phyloP scores from a whole-genome alignment of 2,888 invertebrate genomes.

The Bruchidius siliquastri region DNA sequence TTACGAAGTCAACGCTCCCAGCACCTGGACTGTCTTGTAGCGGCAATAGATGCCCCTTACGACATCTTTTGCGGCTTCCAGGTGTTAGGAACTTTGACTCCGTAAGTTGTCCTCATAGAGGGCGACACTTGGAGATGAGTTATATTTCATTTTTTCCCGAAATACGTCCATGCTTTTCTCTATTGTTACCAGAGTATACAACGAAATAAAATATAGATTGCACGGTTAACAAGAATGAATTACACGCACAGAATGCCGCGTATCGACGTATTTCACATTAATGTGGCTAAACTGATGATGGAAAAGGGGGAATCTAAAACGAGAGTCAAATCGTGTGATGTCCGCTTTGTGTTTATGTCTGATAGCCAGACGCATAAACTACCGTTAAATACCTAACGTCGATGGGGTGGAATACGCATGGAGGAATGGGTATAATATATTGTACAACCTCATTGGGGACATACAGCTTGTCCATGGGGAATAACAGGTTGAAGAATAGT shows the following conservation, averaged over 20 bases:
- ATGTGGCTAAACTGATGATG: neutral
- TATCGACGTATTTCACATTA: neutral
- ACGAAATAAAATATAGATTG: neutral
- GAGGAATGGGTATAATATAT: neutral
- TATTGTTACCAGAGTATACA: neutral
- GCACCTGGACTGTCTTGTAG: no score
- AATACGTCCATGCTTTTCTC: neutral
- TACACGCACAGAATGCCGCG: neutral
- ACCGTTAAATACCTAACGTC: neutral
- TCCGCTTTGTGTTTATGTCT: neutral
- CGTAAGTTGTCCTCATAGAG: no score
- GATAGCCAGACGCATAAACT: neutral
- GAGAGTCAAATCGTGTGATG: neutral
- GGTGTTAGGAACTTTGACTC: no score
- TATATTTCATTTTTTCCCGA: no score
- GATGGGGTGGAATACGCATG: neutral
- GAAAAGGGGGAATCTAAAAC: neutral
- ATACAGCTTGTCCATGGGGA: no score
- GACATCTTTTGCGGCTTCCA: no score
- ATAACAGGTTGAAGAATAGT: no score
- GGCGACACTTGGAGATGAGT: no score
- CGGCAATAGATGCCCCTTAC: no score
- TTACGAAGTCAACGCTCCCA: no score
- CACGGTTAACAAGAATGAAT: neutral
- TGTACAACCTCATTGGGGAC: no score